These are phyloP conservation scores for Nephila pilipes DNA, from an alignment of 1,140 invertebrate species.

Conservation along the genomic window DNA sequence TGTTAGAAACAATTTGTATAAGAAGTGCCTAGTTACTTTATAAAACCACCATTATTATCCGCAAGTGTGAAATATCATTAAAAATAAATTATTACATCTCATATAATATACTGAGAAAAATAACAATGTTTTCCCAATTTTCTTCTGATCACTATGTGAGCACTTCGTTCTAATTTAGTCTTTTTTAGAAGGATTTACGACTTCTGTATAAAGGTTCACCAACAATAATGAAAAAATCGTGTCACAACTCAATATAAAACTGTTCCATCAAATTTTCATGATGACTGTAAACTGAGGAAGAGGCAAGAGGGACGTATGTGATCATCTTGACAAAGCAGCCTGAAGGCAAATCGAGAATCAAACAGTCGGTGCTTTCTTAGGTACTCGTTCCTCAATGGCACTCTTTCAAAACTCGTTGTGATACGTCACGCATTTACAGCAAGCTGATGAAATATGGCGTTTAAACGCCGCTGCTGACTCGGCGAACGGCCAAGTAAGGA, in stretches of 20 bases:
- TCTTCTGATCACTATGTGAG: too few relatives aligned
- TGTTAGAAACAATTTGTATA: too few relatives aligned
- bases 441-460: conserved; percentile 71
- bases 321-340: conserved; percentile 43
- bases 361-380: conserved; percentile 29
- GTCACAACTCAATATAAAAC: not conserved
- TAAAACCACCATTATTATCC: too few relatives aligned
- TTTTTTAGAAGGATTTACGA: too few relatives aligned
- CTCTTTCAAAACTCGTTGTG: conserved; percentile 59
- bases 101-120: too few relatives aligned
- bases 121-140: too few relatives aligned
- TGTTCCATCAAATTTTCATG: not conserved
- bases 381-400: conserved; percentile 25
- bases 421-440: conserved; percentile 60
- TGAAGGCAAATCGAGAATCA: not conserved
- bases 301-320: not conserved
- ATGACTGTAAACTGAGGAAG: not conserved
- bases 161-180: too few relatives aligned
- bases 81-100: too few relatives aligned
- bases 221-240: not conserved
- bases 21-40: too few relatives aligned
- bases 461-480: conserved; percentile 63
- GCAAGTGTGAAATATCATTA: too few relatives aligned
- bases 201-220: too few relatives aligned
- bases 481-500: conserved; percentile 53